Evolutionary conservation across 2,888 invertebrate genomes (phyloP).

Genomic region (Nysson spinosus): DNA sequence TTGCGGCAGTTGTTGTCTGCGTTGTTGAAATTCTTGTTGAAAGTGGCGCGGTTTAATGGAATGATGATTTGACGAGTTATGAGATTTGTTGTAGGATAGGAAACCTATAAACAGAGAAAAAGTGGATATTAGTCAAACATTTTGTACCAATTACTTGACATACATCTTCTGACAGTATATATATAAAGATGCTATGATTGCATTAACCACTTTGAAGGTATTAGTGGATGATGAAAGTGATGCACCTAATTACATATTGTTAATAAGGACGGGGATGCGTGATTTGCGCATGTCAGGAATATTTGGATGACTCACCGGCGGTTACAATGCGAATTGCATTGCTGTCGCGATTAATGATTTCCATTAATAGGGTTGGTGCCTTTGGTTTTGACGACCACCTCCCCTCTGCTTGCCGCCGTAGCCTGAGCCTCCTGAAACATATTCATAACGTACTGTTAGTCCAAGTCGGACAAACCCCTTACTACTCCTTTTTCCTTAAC

Average conservation of each 20-base stretch:
- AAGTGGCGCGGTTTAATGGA: constrained; percentile 73
- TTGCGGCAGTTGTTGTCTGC: constrained; percentile 70
- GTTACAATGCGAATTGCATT: constrained; percentile 75
- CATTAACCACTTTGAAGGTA: not conserved
- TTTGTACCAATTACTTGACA: not conserved
- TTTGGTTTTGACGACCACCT: constrained; percentile 84
- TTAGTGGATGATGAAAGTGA: constrained; percentile 9
- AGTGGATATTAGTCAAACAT: constrained; percentile 26
- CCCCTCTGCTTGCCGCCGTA: constrained; percentile 93
- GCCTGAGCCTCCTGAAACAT: constrained; percentile 80
- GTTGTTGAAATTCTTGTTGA: constrained; percentile 67
- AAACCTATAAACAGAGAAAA: constrained; percentile 69
- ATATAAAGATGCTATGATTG: not conserved
- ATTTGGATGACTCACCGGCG: constrained; percentile 74
- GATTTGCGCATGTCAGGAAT: constrained; percentile 50
- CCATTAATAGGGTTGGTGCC: constrained; percentile 91
- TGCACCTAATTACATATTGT: not conserved
- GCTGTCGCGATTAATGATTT: constrained; percentile 74
- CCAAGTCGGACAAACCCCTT: constrained; percentile 53
- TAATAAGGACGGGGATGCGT: no score
- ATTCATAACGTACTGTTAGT: constrained; percentile 72
- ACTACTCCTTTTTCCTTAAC: constrained; percentile 38
- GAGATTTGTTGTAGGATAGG: constrained; percentile 70
- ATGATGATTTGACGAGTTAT: constrained; percentile 76
- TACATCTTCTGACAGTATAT: not conserved